Evolutionary conservation across 1,140 invertebrate species (phyloP), one percentile per base, ranked within the genome.

Genomic region (Diprion similis): DNA sequence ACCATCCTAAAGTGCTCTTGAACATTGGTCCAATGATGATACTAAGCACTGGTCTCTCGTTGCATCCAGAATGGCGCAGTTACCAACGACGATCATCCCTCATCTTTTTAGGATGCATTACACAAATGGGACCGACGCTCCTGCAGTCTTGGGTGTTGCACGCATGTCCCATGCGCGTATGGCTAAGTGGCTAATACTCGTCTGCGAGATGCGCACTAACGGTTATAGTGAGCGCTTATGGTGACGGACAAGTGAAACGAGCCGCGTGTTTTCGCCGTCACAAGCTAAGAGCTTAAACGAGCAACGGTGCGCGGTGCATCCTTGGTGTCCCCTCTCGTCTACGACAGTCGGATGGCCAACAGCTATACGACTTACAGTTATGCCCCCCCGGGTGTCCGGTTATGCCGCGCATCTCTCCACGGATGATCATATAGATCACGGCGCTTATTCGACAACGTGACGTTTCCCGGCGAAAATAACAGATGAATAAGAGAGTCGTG

Each of bases 161-260:
- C 9, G 6, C 11, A 17, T 17, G 51, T 59, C 51, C 7, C 51
- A 9, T 59, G 9, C 51, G n/a, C 51, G 9, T 59, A 59, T 59
- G 8, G 11, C n/a, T 59, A 59, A 59, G 51, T 59, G 51, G 51
- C 11, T 59, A 59, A 59, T 59, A 59, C 51, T 59, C 51, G 51
- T 37, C 24, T 3, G 51, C 9, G 11, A 15, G 51, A 9, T 17
- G 51, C 51, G 51, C 51, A 9, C 9, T 17, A 59, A 59, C 51
- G n/a, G 51, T 59, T 59, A n/a, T n/a, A 59, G 51, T 59, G n/a
- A 37, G 24, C 51, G 51, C 51, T 59, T 59, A 59, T 59, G 51
- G 51, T 59, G 51, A 59, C 51, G 51, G 51, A 59, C 51, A 59
- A 59, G 51, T 37, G 24, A 37, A 37, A 37, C 51, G 9, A 59